Evolutionary conservation across 2,113 vertebrate genomes (phyloP).

Genomic region (Megaleporinus macrocephalus): DNA sequence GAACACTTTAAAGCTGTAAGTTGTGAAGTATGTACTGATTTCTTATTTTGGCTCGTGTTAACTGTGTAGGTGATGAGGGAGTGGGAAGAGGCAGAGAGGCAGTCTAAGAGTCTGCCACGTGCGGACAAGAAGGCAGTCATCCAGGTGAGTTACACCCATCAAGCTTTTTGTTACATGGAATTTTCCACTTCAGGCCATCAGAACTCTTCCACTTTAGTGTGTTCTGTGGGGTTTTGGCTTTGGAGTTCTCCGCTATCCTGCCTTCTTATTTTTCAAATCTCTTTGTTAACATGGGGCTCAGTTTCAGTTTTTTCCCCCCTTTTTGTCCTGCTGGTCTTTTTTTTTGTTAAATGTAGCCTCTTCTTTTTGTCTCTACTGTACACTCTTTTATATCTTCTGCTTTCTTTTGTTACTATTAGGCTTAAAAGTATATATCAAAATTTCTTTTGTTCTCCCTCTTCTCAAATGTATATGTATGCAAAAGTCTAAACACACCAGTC

Average conservation of each 20-base stretch:
- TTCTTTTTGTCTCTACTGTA: neutral
- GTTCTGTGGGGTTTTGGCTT: no score
- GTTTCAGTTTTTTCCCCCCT: no score
- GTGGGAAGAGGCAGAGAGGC: slow-evolving; percentile 96
- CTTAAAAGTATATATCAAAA: no score
- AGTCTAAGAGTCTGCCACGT: slow-evolving; percentile 94
- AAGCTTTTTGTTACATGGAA: neutral
- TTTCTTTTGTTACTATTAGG: neutral
- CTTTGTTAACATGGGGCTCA: no score
- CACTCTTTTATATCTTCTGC: neutral
- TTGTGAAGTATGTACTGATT: neutral
- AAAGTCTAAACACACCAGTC: no score
- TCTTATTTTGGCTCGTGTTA: neutral
- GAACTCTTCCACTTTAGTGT: neutral
- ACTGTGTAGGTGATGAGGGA: slow-evolving; percentile 93
- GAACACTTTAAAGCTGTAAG: neutral
- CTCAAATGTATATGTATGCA: no score
- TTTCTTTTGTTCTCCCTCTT: no score
- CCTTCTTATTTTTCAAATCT: no score
- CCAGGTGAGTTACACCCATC: slow-evolving; percentile 81
- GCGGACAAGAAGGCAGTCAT: slow-evolving; percentile 97
- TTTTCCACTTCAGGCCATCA: neutral
- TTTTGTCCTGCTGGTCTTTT: no score
- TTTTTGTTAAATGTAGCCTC: no score
- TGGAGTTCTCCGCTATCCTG: no score